A percentile compares a stretch with the other conserved stretches of the same genome.
phyloP scores from a whole-genome alignment of 2,113 vertebrate species.

The Cololabis saira region DNA sequence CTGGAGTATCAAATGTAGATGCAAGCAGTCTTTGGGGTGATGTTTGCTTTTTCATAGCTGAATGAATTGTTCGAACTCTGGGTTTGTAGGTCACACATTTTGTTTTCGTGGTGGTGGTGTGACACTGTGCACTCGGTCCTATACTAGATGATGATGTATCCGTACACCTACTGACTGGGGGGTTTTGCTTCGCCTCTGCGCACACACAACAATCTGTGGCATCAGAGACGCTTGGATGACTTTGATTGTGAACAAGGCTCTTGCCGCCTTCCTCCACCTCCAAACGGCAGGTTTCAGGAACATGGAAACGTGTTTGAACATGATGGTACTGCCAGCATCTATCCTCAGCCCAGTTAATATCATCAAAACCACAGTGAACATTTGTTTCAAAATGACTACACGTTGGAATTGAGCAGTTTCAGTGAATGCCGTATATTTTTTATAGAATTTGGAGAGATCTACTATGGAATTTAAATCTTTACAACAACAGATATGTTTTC shows the following conservation, averaged over 20 bases:
- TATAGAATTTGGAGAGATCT: too few species aligned
- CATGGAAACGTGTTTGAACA: neutral
- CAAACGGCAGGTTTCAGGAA: neutral
- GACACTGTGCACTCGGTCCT: slow-evolving; percentile 8
- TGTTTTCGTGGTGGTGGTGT: slow-evolving; percentile 11
- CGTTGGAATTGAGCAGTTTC: too few species aligned
- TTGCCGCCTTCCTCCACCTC: neutral
- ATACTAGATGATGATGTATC: slow-evolving; percentile 33
- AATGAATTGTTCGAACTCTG: too few species aligned
- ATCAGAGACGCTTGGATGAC: neutral
- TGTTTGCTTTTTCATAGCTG: neutral
- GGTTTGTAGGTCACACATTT: neutral
- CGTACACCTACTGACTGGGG: slow-evolving; percentile 7
- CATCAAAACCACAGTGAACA: too few species aligned
- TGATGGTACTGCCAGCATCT: neutral
- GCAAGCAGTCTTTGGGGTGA: neutral
- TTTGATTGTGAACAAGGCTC: neutral
- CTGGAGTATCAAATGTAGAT: neutral
- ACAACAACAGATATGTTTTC: neutral
- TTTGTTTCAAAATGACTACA: too few species aligned
- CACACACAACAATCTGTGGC: slow-evolving; percentile 24
- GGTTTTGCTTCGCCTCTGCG: slow-evolving; percentile 31
- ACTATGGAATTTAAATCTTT: neutral
- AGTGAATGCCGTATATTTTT: too few species aligned
- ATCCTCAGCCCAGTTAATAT: neutral